These are phyloP conservation scores for Halcyon senegalensis DNA, from an alignment of 2,113 vertebrate genomes.

Conservation along the genomic window DNA sequence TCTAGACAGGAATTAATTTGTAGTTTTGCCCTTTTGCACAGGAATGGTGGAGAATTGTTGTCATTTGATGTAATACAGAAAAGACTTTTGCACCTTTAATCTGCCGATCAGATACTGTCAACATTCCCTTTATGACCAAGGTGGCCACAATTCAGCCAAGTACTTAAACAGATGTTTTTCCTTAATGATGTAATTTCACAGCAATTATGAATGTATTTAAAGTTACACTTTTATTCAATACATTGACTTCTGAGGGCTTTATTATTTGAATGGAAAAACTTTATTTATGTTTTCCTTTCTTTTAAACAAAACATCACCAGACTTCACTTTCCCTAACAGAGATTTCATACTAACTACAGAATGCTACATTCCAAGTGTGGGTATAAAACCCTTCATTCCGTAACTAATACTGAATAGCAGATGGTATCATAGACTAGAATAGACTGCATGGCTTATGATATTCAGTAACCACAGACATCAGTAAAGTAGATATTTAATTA, in stretches of 20 bases:
- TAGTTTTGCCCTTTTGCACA: constrained; percentile 22
- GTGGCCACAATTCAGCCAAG: neutral
- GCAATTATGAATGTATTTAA: neutral
- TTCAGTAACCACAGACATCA: neutral
- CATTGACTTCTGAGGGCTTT: neutral
- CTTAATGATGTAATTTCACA: constrained; percentile 4
- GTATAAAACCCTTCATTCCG: neutral
- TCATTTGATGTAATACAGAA: neutral
- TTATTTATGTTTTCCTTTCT: neutral
- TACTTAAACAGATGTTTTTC: neutral
- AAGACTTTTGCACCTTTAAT: constrained; percentile 11
- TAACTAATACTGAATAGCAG: neutral
- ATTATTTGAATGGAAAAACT: neutral
- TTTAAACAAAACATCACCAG: neutral
- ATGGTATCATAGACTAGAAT: neutral
- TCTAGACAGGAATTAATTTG: constrained; percentile 56
- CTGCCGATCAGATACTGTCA: neutral
- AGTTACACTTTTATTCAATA: neutral
- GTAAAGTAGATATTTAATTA: neutral
- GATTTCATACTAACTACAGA: neutral
- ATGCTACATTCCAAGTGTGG: neutral
- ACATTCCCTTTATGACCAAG: neutral
- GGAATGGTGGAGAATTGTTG: constrained; percentile 22
- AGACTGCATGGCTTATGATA: neutral
- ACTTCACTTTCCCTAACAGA: neutral